Evolutionary conservation across 2,797 vertebrate species (phyloP).

Genomic region (Pogonophryne albipinna): DNA sequence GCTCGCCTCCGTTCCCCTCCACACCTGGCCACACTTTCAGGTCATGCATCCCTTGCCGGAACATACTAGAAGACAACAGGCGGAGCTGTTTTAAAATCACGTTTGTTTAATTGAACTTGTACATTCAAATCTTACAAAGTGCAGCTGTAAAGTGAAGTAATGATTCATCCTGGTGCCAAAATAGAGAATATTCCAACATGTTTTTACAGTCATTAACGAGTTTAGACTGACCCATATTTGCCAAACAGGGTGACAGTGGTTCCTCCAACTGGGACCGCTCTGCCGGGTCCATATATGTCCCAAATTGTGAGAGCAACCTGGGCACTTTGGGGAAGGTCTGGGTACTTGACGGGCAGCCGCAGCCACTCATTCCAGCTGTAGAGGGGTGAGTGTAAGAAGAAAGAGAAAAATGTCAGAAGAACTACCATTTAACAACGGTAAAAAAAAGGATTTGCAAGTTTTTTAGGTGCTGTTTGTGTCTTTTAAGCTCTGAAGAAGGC

Average conservation of each 20-base stretch:
- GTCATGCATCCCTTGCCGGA: constrained; percentile 99
- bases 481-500: not conserved
- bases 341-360: constrained; percentile 96
- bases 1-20: constrained; percentile 94
- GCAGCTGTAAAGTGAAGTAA: not conserved
- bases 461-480: not conserved
- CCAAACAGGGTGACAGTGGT: constrained; percentile 97
- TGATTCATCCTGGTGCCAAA: not conserved
- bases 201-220: not conserved
- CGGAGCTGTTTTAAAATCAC: constrained; percentile 1
- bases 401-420: too few relatives aligned
- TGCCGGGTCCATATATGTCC: constrained; percentile 98
- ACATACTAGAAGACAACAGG: constrained; percentile 87
- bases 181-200: not conserved
- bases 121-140: not conserved
- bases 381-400: constrained; percentile 2
- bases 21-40: constrained; percentile 98
- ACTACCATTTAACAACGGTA: too few relatives aligned
- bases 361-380: constrained; percentile 98
- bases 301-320: constrained; percentile 97
- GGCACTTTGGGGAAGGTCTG: constrained; percentile 95
- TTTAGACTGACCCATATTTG: constrained; percentile 87
- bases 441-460: too few relatives aligned
- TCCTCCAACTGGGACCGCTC: constrained; percentile 94
- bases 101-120: too few relatives aligned